Evolutionary conservation across 2,113 vertebrate species (phyloP).

Genomic region (Tetraodon nigroviridis): DNA sequence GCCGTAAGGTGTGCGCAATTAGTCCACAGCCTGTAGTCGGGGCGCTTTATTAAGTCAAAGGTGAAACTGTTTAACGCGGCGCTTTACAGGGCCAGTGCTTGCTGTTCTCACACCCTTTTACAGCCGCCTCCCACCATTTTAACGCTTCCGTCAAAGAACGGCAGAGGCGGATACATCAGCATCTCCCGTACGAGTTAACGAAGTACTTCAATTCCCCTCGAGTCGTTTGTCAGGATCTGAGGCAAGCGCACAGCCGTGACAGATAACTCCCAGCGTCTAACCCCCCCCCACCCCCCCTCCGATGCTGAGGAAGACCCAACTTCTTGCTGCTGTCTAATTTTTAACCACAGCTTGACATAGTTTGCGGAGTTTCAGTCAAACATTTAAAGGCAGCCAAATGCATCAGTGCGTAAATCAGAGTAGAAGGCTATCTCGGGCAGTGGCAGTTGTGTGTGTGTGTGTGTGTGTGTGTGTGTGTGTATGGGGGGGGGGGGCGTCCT

Average conservation of each 20-base stretch:
- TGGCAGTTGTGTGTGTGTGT: constrained; percentile 26
- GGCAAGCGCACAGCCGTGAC: constrained; percentile 46
- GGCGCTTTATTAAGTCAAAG: constrained; percentile 52
- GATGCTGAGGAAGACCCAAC: constrained; percentile 17
- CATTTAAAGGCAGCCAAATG: constrained; percentile 19
- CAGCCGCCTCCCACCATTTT: constrained; percentile 1
- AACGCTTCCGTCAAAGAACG: constrained; percentile 3
- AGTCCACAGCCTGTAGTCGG: constrained; percentile 36
- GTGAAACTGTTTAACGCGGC: constrained; percentile 36
- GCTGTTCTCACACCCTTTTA: constrained; percentile 3
- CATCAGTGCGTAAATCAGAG: constrained; percentile 41
- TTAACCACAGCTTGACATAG: constrained; percentile 52
- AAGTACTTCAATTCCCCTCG: constrained; percentile 8
- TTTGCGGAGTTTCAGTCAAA: constrained; percentile 47
- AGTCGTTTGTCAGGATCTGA: constrained; percentile 49
- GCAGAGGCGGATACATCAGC: too few relatives aligned
- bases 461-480: too few relatives aligned
- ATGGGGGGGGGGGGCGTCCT: constrained; percentile 23
- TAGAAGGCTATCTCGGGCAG: constrained; percentile 27
- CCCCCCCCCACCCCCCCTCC: constrained; percentile 31
- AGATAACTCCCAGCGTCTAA: constrained; percentile 49
- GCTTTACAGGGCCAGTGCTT: constrained; percentile 1
- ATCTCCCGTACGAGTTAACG: constrained; percentile 8
- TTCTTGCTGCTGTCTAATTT: constrained; percentile 48
- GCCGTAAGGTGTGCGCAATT: constrained; percentile 45